Evolutionary conservation across 2,888 invertebrate genomes (phyloP).

Genomic region (Ariolimax columbianus): DNA sequence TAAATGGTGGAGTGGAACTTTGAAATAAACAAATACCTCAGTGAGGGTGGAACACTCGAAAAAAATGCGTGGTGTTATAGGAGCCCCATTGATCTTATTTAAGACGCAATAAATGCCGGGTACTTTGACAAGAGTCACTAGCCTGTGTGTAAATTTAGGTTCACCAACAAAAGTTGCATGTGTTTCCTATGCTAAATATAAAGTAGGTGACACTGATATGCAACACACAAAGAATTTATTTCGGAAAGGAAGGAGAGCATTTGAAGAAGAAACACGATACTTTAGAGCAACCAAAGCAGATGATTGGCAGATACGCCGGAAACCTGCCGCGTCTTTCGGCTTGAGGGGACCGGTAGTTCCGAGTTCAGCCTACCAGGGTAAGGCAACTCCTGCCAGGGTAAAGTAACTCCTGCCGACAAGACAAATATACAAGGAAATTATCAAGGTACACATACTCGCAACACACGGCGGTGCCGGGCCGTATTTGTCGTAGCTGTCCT

Average conservation of each 20-base stretch:
- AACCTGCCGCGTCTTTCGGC: slow-evolving; percentile 25
- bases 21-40: too few species aligned
- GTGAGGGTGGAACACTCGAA: too few species aligned
- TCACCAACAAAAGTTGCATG: too few species aligned
- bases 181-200: neutral
- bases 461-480: neutral
- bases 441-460: slow-evolving; percentile 20
- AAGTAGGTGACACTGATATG: slow-evolving; percentile 2
- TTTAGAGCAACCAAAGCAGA: neutral
- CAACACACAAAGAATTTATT: neutral
- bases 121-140: neutral
- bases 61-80: too few species aligned
- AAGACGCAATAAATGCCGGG: neutral
- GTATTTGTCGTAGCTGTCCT: neutral
- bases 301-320: slow-evolving; percentile 28
- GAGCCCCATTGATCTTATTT: neutral
- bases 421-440: slow-evolving; percentile 32
- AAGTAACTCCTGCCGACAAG: slow-evolving; percentile 24
- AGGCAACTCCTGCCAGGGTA: slow-evolving; percentile 3
- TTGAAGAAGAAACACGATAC: neutral
- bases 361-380: slow-evolving; percentile 7
- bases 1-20: too few species aligned
- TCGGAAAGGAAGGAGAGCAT: neutral
- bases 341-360: neutral
- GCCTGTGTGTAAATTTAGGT: neutral